These are phyloP conservation scores for Belgica antarctica DNA, from an alignment of 2,888 invertebrate genomes.

Conservation along the genomic window DNA sequence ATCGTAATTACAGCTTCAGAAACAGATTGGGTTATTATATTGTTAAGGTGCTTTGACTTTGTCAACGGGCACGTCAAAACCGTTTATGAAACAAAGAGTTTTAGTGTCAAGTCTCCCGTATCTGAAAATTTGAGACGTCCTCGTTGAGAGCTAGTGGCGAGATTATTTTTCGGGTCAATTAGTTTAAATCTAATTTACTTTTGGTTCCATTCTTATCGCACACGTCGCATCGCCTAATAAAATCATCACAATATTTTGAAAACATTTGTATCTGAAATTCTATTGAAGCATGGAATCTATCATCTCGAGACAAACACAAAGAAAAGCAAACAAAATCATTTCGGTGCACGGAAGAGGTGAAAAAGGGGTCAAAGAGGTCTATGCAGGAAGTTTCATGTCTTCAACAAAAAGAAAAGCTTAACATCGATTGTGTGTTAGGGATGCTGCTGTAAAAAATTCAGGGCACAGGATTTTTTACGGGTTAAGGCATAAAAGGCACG, in stretches of 20 bases:
- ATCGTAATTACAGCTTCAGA: not conserved
- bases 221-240: constrained; percentile 32
- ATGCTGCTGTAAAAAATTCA: constrained; percentile 37
- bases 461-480: constrained; percentile 24
- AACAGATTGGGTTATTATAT: not conserved
- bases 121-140: no score
- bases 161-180: constrained; percentile 8
- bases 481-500: constrained; percentile 37
- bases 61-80: constrained; percentile 5
- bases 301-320: constrained; percentile 20
- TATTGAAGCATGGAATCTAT: constrained; percentile 29
- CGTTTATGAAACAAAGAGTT: no score
- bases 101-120: no score
- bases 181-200: not conserved
- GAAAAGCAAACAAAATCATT: constrained; percentile 18
- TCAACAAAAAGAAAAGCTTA: not conserved
- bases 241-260: constrained; percentile 44
- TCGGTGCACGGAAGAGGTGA: constrained; percentile 27
- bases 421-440: constrained; percentile 41
- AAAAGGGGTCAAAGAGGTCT: constrained; percentile 40
- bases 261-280: constrained; percentile 29
- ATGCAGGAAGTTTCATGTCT: constrained; percentile 17
- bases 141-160: not conserved
- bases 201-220: constrained; percentile 13
- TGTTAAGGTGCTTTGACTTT: not conserved